A percentile compares a stretch with the other conserved stretches of the same genome.
Conservation (phyloP, 2,113 vertebrate species). For the Erythrolamprus reginae region DNA sequence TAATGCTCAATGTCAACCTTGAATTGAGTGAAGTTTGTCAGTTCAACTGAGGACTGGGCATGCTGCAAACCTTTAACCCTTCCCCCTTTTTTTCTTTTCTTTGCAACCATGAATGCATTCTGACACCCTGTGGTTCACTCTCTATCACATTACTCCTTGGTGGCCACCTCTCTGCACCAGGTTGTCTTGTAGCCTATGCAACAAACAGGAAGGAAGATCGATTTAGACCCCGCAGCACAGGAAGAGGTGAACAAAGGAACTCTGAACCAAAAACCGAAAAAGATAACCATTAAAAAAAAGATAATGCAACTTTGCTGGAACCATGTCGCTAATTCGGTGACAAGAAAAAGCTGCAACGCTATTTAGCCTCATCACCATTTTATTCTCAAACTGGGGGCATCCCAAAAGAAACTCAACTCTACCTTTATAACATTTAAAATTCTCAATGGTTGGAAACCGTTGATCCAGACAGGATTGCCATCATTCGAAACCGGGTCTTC, state of each 20-base stretch:
- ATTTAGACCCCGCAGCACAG: not conserved
- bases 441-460: fast-evolving
- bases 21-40: not conserved
- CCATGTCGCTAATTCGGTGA: not conserved
- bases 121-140: not conserved
- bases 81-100: too few species aligned
- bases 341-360: not conserved
- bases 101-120: not conserved
- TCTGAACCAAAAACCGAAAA: too few species aligned
- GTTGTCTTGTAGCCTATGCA: not conserved
- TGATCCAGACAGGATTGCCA: not conserved
- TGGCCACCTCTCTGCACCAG: not conserved
- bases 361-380: not conserved
- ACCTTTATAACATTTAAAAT: not conserved
- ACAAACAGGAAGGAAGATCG: conserved; percentile 18
- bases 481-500: not conserved
- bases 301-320: not conserved
- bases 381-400: not conserved
- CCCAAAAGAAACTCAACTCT: not conserved
- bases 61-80: not conserved
- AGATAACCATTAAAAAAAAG: not conserved
- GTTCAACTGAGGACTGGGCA: not conserved
- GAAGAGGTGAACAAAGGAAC: conserved; percentile 6
- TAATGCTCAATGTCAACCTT: not conserved
- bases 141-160: not conserved